Percentiles rank a stretch among this genome's conserved stretches.
Evolutionary conservation across 2,888 invertebrate species (phyloP).

Genomic region (Frankliniella intonsa): DNA sequence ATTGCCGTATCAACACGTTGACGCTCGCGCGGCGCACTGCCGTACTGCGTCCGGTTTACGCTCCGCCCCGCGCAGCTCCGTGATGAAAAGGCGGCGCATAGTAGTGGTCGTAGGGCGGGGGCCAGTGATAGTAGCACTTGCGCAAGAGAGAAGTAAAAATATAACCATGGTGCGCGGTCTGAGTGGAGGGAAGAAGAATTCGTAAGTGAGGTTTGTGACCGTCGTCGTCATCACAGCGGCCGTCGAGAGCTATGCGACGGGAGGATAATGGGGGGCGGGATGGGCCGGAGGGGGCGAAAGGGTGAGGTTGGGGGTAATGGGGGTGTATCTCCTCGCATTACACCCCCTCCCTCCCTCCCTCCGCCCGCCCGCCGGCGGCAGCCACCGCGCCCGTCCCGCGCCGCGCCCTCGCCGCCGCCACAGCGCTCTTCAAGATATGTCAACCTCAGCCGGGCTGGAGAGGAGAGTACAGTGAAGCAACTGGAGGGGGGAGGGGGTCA

Average conservation of each 20-base stretch:
- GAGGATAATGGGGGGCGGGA: background rate
- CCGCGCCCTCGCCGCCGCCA: background rate
- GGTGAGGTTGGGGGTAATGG: conserved; percentile 7
- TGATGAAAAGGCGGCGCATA: too few species aligned
- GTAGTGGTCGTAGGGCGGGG: background rate
- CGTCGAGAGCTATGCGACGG: background rate
- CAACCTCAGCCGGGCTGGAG: background rate
- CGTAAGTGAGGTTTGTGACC: background rate
- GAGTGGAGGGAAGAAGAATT: background rate
- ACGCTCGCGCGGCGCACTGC: background rate
- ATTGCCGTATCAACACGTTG: too few species aligned
- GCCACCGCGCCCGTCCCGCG: background rate
- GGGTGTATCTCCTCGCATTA: background rate
- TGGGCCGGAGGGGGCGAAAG: background rate
- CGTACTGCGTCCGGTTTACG: too few species aligned
- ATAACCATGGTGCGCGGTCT: background rate
- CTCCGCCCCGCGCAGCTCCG: background rate
- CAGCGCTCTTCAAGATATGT: background rate
- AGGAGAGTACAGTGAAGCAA: too few species aligned
- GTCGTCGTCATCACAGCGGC: background rate
- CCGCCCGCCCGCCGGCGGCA: background rate
- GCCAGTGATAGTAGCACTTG: background rate
- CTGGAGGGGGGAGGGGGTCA: too few species aligned
- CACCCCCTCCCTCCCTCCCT: too few species aligned
- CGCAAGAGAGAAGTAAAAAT: background rate